phyloP scores from a whole-genome alignment of 2,113 vertebrate genomes.

The Sturnira hondurensis region DNA sequence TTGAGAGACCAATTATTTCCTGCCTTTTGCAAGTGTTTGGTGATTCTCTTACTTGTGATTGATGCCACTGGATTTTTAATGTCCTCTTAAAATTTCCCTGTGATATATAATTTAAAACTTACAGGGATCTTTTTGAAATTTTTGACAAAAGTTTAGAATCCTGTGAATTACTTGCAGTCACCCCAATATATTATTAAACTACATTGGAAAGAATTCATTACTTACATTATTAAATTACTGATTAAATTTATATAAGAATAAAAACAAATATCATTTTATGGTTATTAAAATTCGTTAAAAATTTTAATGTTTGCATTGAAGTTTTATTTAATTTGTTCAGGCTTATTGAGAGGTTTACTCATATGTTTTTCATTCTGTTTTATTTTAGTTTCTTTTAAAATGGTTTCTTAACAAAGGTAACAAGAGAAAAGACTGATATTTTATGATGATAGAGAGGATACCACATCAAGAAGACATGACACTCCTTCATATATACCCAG shows the following conservation, averaged over 20 bases:
- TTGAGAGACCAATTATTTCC: background rate
- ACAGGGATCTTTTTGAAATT: background rate
- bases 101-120: background rate
- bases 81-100: background rate
- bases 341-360: background rate
- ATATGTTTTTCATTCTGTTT: background rate
- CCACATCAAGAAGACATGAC: too few relatives aligned
- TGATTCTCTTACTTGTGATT: background rate
- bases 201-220: background rate
- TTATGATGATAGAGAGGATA: too few relatives aligned
- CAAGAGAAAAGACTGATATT: too few relatives aligned
- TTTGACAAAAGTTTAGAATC: background rate
- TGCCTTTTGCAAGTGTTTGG: background rate
- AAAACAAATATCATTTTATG: background rate
- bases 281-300: background rate
- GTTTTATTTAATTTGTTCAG: background rate
- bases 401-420: background rate
- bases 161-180: background rate
- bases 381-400: background rate
- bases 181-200: background rate
- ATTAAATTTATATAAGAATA: background rate
- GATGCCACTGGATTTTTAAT: background rate
- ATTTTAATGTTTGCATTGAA: background rate
- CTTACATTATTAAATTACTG: constrained; percentile 1
- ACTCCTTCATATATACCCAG: too few relatives aligned